Evolutionary conservation across 2,888 invertebrate genomes (phyloP).

Genomic region (Acleris cristana): DNA sequence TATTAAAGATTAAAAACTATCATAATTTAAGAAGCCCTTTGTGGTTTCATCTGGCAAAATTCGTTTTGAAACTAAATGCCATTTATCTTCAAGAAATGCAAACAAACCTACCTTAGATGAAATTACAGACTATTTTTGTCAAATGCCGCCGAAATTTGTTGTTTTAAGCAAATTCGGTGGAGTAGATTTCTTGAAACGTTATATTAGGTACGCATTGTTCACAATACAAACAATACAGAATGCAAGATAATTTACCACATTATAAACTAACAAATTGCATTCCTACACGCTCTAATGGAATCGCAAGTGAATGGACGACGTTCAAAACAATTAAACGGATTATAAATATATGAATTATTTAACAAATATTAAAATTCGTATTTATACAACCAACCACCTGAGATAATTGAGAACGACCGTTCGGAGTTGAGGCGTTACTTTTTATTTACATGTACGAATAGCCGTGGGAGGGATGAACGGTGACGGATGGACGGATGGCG

Average conservation of each 20-base stretch:
- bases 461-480: constrained; percentile 46
- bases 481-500: constrained; percentile 59
- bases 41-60: constrained; percentile 18
- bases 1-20: constrained; percentile 57
- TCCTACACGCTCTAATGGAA: constrained; percentile 3
- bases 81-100: constrained; percentile 40
- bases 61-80: constrained; percentile 40
- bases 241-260: constrained; percentile 4
- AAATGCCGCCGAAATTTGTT: constrained; percentile 12
- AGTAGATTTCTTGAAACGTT: neutral
- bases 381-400: constrained; percentile 53
- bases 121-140: constrained; percentile 24
- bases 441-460: constrained; percentile 65
- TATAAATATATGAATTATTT: constrained; percentile 60
- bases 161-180: constrained; percentile 1
- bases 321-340: constrained; percentile 49
- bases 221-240: constrained; percentile 18
- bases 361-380: constrained; percentile 61
- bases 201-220: constrained; percentile 1
- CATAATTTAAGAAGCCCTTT: constrained; percentile 42
- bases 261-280: constrained; percentile 26
- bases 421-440: constrained; percentile 52
- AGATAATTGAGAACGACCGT: constrained; percentile 61
- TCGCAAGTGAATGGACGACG: constrained; percentile 33
- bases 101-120: constrained; percentile 30